Percentiles rank a stretch among this genome's conserved stretches.
phyloP scores from a whole-genome alignment of 2,113 vertebrate genomes.

The Melanocharis versteri region DNA sequence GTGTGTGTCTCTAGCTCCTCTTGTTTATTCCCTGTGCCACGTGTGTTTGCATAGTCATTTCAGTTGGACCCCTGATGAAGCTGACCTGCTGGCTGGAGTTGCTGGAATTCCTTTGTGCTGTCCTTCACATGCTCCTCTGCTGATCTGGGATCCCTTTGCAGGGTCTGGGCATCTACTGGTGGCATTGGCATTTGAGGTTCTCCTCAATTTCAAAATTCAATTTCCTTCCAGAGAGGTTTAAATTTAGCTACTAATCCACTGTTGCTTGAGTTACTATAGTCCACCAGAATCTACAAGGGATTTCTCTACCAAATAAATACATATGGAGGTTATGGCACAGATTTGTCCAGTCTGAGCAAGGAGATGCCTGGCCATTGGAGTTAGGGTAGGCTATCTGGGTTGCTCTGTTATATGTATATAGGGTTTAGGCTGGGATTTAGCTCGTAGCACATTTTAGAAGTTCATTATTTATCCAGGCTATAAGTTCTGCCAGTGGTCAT shows the following conservation, averaged over 20 bases:
- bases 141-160: background rate
- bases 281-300: background rate
- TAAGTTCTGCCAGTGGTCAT: background rate
- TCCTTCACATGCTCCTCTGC: background rate
- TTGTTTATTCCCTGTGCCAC: background rate
- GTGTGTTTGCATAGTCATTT: background rate
- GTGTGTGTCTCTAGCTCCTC: background rate
- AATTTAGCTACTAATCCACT: background rate
- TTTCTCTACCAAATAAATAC: background rate
- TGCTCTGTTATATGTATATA: background rate
- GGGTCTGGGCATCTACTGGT: background rate
- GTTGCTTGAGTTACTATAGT: background rate
- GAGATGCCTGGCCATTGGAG: background rate
- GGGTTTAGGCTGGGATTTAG: background rate
- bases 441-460: accelerated
- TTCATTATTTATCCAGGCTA: background rate
- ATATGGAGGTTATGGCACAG: background rate
- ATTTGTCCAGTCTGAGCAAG: background rate
- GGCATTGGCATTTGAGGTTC: background rate
- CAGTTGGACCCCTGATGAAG: background rate
- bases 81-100: background rate
- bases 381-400: background rate
- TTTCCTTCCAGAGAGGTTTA: background rate
- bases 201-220: background rate
- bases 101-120: background rate